These are phyloP conservation scores for Nestor notabilis DNA, from an alignment of 2,113 vertebrate genomes.

Conservation along the genomic window DNA sequence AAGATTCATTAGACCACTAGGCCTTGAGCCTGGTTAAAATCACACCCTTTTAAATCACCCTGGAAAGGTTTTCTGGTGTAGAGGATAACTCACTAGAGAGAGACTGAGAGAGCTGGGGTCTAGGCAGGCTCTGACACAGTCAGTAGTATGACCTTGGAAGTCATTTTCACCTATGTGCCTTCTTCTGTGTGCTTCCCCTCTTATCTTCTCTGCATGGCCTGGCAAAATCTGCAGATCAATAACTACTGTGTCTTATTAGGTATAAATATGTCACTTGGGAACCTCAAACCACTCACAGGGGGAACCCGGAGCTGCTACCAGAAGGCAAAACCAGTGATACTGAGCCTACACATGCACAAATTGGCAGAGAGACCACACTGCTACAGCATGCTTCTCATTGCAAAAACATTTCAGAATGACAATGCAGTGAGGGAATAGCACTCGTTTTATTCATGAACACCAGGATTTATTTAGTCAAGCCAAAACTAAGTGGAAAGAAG, in stretches of 20 bases:
- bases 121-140: background rate
- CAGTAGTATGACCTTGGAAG: background rate
- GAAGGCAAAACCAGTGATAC: background rate
- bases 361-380: background rate
- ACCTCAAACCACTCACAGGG: background rate
- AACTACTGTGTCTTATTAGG: background rate
- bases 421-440: background rate
- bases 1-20: conserved; percentile 40
- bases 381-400: background rate
- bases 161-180: background rate
- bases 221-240: background rate
- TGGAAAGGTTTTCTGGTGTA: conserved; percentile 11
- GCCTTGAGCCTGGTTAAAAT: conserved; percentile 57
- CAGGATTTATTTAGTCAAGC: background rate
- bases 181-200: background rate
- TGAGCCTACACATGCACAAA: background rate
- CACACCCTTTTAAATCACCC: conserved; percentile 27
- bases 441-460: background rate
- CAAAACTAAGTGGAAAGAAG: background rate
- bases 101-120: background rate
- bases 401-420: background rate
- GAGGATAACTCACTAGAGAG: background rate
- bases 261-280: rapidly evolving
- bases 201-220: background rate
- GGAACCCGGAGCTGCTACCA: background rate